Base-by-base conservation (phyloP, 2,797 vertebrate genomes). In the Darevskia mixta region DNA sequence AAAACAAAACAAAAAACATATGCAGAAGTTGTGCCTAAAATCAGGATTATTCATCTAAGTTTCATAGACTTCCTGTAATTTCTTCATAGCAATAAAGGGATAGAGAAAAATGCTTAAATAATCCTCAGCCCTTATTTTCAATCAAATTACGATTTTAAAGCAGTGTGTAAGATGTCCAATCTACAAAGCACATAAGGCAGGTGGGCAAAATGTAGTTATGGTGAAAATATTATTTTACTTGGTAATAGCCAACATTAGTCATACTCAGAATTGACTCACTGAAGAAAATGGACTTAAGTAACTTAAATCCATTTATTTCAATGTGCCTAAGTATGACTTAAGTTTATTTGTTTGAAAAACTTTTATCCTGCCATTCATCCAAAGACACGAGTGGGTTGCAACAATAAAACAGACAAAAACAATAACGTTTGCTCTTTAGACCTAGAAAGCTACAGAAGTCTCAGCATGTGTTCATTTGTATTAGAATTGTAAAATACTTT, bases 401-500 rank as follows among this genome's bases (percentile, higher is more conserved):
- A 64, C 61, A 64, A 64, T 64, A 64, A 64, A 64, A 64, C 61
- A 64, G 17, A 64, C 61, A 64, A 64, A 64, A 64, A 18, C 5
- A 64, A 64, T 64, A 64, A 83, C 18, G 20, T n/a, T 18, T 78
- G 25, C 43, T 38, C 27, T 83, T 83, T 55, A 71, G 66, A 69
- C 18, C 8, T 55, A 20, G 15, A 75, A 1, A 35, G 15, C 58
- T 75, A 88, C 13, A 88, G 35, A 73, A 66, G 45, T 49, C 29
- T 80, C 77, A 75, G 77, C 77, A 75, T 38, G 23, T 79, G 5
- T 20, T 79, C 66, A 43, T 72, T 85, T 85, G 76, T 15, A 10
- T 61, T 79, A 79, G 84, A 73, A 73, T 84, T 79, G 43, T 32
- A 75, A 71, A 61, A 73, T 58, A 32, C 27, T 88, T 69, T 80